phyloP scores from a whole-genome alignment of 2,888 invertebrate species.

The Teleogryllus oceanicus region DNA sequence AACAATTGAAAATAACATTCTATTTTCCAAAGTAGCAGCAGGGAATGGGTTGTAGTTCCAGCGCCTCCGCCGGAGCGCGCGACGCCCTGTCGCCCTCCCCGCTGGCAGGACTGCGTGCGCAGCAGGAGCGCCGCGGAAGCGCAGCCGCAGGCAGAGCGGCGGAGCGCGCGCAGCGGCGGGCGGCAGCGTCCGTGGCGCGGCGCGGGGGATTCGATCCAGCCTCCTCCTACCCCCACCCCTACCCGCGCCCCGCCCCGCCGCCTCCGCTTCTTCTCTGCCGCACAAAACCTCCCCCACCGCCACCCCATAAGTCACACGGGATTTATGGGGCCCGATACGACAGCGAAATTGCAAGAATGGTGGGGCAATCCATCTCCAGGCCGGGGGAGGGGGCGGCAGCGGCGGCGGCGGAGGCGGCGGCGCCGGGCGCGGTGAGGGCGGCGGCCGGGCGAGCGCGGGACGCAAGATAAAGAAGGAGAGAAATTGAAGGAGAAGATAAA shows the following conservation, averaged over 20 bases:
- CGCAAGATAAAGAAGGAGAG: conserved; percentile 32
- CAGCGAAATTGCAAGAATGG: conserved; percentile 92
- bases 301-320: conserved; percentile 76
- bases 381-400: neutral
- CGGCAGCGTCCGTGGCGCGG: neutral
- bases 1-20: too few species aligned
- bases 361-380: conserved; percentile 80
- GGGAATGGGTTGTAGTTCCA: too few species aligned
- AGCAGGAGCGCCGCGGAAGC: neutral
- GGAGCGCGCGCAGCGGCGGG: neutral
- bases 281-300: conserved; percentile 45
- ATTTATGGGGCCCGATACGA: conserved; percentile 87
- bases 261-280: conserved; percentile 42
- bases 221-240: conserved; percentile 36
- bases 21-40: too few species aligned
- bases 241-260: conserved; percentile 28
- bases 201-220: conserved; percentile 36
- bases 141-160: neutral
- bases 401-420: neutral
- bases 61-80: neutral
- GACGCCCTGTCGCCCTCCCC: neutral
- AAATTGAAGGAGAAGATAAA: conserved; percentile 20
- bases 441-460: conserved; percentile 31
- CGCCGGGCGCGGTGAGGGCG: neutral
- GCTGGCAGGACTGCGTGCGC: neutral